Base-by-base conservation (phyloP, 2,888 invertebrate genomes). In the Drosophila cognata region DNA sequence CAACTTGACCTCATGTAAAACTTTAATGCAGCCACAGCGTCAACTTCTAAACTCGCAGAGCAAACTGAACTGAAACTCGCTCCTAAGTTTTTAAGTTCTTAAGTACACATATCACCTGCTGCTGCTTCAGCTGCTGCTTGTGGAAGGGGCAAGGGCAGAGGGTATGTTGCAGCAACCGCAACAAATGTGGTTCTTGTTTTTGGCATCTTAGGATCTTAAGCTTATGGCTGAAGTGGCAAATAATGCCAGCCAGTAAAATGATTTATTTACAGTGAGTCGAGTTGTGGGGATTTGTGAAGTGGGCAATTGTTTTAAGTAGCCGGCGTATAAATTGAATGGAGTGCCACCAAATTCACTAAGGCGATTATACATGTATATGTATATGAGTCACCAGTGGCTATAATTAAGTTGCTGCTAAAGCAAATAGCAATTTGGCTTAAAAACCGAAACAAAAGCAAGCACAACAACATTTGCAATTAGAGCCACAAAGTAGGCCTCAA, bases 21-120 rank as follows among this genome's bases (percentile, higher is more conserved):
- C 64, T 85, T 78, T 65, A 85, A 85, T 82, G 81, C 85, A 66
- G 68, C 85, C 79, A 57, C 79, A 84, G 67, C 73, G 63, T 43
- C 71, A 78, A 74, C 82, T 81, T 81, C 46, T 46, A 60, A 66
- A 66, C 74, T 50, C 48, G 21, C 25, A 36, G 48, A 64, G 81
- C 63, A 81, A 84, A 81, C 84, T 63, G 29, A 84, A 81, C 84
- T 63, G 29, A 64, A 84, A 85, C 75, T 82, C 80, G 58, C 69
- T 66, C 46, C 61, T 64, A 82, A 82, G 81, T 85, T 85, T 85
- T 74, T 79, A 82, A 82, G 81, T 82, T 84, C 67, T 71, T 82
- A 82, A 85, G 81, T 71, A 82, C 81, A 82, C 85, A 81, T 81
- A 81, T 81, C 81, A 84, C 81, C 84, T 81, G 73, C 70, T 35